Conservation (phyloP, 2,888 invertebrate species). For the Margaritifera margaritifera region DNA sequence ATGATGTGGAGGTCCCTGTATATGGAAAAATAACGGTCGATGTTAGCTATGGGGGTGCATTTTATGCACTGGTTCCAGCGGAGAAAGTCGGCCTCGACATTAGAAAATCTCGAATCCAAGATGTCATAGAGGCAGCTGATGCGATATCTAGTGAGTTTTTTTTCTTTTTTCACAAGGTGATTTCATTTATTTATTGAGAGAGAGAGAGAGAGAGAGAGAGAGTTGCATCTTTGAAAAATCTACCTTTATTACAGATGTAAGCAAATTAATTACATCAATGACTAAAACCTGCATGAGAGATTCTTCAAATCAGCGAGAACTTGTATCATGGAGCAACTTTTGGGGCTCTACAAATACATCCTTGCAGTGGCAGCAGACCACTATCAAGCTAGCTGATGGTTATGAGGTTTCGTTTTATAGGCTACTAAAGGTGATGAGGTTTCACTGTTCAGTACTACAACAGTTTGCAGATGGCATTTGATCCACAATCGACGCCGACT, state of each 20-base stretch:
- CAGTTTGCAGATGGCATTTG: too few relatives aligned
- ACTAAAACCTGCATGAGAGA: too few relatives aligned
- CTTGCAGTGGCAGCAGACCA: too few relatives aligned
- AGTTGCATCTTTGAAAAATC: background rate
- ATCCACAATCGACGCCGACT: too few relatives aligned
- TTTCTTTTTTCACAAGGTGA: background rate
- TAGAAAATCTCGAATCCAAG: conserved; percentile 23
- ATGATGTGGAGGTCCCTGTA: conserved; percentile 42
- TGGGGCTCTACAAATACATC: too few relatives aligned
- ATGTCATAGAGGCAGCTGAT: conserved; percentile 49
- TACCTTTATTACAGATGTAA: background rate
- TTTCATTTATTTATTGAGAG: background rate
- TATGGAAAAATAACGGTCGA: conserved; percentile 59
- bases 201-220: background rate
- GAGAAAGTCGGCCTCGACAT: conserved; percentile 57
- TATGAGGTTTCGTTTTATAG: too few relatives aligned
- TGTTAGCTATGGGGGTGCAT: conserved; percentile 72
- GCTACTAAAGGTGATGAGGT: too few relatives aligned
- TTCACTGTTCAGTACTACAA: too few relatives aligned
- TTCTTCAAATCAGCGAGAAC: too few relatives aligned
- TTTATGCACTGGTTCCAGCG: conserved; percentile 69
- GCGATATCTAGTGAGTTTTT: background rate
- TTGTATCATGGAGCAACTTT: too few relatives aligned
- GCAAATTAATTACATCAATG: background rate
- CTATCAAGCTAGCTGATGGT: too few relatives aligned